Conservation (phyloP, 1,140 invertebrate genomes). For the Heterodera schachtii region DNA sequence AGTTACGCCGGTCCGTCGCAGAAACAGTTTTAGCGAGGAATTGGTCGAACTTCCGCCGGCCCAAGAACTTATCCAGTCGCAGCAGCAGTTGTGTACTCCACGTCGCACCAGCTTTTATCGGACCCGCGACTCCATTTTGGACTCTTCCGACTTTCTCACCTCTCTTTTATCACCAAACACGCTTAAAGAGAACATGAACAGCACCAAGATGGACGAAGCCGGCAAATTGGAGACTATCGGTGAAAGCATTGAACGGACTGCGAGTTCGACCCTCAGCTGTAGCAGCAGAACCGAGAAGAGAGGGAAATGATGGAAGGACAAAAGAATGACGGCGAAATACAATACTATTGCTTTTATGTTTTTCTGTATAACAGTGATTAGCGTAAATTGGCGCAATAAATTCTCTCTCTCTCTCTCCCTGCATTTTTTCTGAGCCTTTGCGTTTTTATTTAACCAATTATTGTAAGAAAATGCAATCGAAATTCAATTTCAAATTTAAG, state of each 20-base stretch:
- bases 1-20: constrained; percentile 22
- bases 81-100: constrained; percentile 25
- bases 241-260: neutral
- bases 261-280: neutral
- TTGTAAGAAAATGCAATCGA: too few relatives aligned
- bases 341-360: too few relatives aligned
- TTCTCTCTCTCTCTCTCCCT: too few relatives aligned
- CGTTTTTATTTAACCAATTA: too few relatives aligned
- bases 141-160: constrained; percentile 19
- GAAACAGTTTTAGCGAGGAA: constrained; percentile 4
- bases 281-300: neutral
- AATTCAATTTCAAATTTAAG: too few relatives aligned
- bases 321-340: neutral
- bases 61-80: constrained; percentile 13
- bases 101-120: constrained; percentile 19
- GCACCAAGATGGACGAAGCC: neutral
- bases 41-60: constrained; percentile 36
- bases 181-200: constrained; percentile 11
- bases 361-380: too few relatives aligned
- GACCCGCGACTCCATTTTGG: constrained; percentile 37
- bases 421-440: too few relatives aligned
- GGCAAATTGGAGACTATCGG: neutral
- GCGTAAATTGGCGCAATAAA: too few relatives aligned
- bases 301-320: neutral
- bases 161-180: constrained; percentile 17